Evolutionary conservation across 1,140 invertebrate genomes (phyloP), one percentile per base, ranked within the genome.

Genomic region (Cydia fagiglandana): DNA sequence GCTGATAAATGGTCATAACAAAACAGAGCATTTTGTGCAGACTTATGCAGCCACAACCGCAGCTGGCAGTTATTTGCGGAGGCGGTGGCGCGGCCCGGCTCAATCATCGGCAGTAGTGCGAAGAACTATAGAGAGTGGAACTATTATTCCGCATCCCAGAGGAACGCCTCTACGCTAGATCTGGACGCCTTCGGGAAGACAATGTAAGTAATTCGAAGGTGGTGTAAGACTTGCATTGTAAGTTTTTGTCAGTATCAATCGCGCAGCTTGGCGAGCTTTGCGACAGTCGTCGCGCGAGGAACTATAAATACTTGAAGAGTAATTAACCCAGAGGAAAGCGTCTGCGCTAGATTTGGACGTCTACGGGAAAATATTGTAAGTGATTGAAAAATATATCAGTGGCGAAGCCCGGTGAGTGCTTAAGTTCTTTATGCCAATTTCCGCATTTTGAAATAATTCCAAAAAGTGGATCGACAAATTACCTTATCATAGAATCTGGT

Each of bases 31-130:
- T 56, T 20, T 78, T 66, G 85, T 86, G 53, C 75, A 92, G 90
- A 92, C 81, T 79, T 92, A 74, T 92, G 90, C 77, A 88, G 82
- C 64, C 90, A 92, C 73, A 85, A 92, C 34, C 79, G 87, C 75
- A 83, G 85, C 76, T 91, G 91, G 89, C 77, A 89, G 75, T 76
- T 88, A 15, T 70, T 87, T 12, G 56, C 84, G 2, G 86, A 89
- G 24, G 73, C 87, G 6, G 10, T 90, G 24, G 83, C 81, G 73
- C 76, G 84, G 64, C 89, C 88, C 6, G 83, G 84, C 3, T 77
- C 85, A 12, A 24, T 92, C 7, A 76, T 92, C 15, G 91, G 87
- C 7, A 86, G 83, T 50, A 77, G 84, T 64, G 91, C 89, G 0
- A 86, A 78, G 75, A 90, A 84, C 56, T 91, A 83, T 34, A 84